phyloP scores from a whole-genome alignment of 2,113 vertebrate species.

The Puffinus mauretanicus region DNA sequence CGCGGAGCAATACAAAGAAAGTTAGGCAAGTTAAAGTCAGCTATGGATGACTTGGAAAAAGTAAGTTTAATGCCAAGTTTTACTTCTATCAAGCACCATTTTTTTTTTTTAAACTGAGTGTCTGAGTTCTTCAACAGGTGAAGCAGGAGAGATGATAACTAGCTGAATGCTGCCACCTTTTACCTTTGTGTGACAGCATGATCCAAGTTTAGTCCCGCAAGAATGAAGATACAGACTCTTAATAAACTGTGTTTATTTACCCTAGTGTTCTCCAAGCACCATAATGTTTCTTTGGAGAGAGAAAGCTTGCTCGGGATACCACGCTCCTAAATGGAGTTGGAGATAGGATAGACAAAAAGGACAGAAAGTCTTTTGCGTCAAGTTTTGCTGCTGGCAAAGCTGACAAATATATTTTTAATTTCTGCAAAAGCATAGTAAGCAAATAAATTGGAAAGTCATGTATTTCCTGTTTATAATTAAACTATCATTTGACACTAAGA shows the following conservation, averaged over 20 bases:
- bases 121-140: neutral
- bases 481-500: neutral
- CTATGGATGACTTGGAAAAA: slow-evolving; percentile 73
- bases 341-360: neutral
- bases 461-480: neutral
- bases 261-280: neutral
- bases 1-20: slow-evolving; percentile 75
- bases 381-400: neutral
- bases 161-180: neutral
- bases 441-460: neutral
- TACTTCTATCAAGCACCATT: neutral
- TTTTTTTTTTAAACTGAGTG: neutral
- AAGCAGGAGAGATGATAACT: neutral
- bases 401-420: neutral
- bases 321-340: neutral
- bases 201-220: neutral
- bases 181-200: neutral
- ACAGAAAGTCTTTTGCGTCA: neutral
- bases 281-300: neutral
- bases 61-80: slow-evolving; percentile 63
- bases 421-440: neutral
- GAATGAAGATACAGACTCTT: neutral
- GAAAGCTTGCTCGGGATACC: neutral
- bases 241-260: neutral
- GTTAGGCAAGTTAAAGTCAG: slow-evolving; percentile 71